Percentiles rank a stretch among this genome's conserved stretches.
Evolutionary conservation across 2,113 vertebrate species (phyloP).

Genomic region (Cyphomyrus discorhynchus): DNA sequence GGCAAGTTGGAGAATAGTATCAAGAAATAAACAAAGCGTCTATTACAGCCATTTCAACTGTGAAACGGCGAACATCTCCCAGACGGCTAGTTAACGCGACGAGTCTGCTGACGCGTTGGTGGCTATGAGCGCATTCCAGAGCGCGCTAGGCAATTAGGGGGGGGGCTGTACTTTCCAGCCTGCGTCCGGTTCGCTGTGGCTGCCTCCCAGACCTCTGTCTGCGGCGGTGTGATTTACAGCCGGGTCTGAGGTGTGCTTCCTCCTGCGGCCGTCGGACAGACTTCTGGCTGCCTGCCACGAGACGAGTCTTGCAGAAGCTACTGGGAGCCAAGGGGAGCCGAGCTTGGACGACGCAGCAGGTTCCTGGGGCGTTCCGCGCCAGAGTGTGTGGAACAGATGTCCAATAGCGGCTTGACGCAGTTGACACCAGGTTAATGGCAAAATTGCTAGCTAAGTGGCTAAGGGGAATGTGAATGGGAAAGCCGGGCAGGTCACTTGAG

Average conservation of each 20-base stretch:
- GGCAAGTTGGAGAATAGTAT: slow-evolving; percentile 27
- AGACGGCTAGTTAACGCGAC: background rate
- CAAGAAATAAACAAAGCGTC: slow-evolving; percentile 10
- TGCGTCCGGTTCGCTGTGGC: background rate
- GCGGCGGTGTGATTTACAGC: slow-evolving; percentile 6
- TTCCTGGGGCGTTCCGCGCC: background rate
- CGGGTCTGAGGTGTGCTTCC: background rate
- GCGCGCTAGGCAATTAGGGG: slow-evolving; percentile 8
- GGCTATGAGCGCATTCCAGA: background rate
- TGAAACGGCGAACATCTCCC: background rate
- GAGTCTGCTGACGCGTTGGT: background rate
- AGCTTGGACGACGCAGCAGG: background rate
- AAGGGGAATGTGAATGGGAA: background rate
- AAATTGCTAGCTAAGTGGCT: background rate
- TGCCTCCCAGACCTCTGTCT: slow-evolving; percentile 1
- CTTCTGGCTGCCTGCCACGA: background rate
- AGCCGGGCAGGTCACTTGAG: background rate
- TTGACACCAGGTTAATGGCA: background rate
- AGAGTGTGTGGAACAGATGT: background rate
- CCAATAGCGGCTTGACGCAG: background rate
- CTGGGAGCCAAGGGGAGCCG: background rate
- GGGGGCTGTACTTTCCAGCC: slow-evolving; percentile 27
- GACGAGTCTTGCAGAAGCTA: background rate
- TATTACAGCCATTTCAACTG: slow-evolving; percentile 21
- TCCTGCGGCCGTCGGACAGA: background rate